Evolutionary conservation across 2,113 vertebrate species (phyloP).

Genomic region (Callopanchax toddi): DNA sequence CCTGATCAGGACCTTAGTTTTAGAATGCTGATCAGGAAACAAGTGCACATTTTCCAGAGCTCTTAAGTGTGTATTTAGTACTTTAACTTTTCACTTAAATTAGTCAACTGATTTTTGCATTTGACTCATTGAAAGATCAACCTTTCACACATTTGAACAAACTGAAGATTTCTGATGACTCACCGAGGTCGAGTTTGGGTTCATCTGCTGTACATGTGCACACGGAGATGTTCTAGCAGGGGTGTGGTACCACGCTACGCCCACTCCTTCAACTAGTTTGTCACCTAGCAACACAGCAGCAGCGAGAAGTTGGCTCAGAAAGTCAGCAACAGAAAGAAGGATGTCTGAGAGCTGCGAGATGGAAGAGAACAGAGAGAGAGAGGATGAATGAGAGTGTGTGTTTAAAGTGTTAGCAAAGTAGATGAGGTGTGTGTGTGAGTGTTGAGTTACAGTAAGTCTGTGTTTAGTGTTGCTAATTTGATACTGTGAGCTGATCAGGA

Average conservation of each 20-base stretch:
- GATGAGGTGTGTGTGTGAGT: constrained; percentile 31
- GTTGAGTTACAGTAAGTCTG: constrained; percentile 63
- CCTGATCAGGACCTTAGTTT: too few relatives aligned
- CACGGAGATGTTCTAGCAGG: constrained; percentile 31
- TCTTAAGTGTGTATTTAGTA: too few relatives aligned
- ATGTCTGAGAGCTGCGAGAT: constrained; percentile 44
- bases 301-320: constrained; percentile 53
- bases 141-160: not conserved
- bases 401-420: constrained; percentile 6
- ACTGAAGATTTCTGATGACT: not conserved
- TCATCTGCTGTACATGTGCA: not conserved
- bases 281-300: constrained; percentile 72
- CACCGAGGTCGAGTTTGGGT: not conserved
- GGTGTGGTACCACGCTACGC: constrained; percentile 62
- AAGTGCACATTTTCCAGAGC: too few relatives aligned
- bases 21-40: too few relatives aligned
- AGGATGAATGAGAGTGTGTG: constrained; percentile 18
- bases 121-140: not conserved
- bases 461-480: constrained; percentile 65
- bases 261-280: constrained; percentile 70
- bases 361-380: constrained; percentile 27
- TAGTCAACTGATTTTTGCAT: not conserved
- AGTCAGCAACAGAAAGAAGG: constrained; percentile 49
- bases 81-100: too few relatives aligned
- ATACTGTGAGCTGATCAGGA: constrained; percentile 62